Base-by-base conservation (phyloP, 2,888 invertebrate genomes). In the Megamerina dolium region DNA sequence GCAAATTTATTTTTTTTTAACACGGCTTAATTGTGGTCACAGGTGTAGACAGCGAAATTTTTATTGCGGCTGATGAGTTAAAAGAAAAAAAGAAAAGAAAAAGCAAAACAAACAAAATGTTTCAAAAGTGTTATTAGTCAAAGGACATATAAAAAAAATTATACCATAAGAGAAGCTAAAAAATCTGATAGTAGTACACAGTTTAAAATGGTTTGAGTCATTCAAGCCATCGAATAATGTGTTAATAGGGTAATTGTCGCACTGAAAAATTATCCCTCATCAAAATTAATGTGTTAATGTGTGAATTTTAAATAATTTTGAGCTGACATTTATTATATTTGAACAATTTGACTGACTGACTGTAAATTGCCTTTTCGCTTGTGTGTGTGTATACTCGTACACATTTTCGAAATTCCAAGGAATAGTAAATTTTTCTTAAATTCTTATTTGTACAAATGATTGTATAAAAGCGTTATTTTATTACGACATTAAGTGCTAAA, bases 11-110 rank as follows among this genome's bases (percentile, higher is more conserved):
- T 9, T 10, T 13, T 10, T 31, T 20, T 32, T 27, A 14, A 38
- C 21, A 20, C 34, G 43, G 27, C 38, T 38, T 66, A 63, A 64
- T 64, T 66, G 67, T 63, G 67, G 64, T 63, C 64, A 56, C 64
- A 65, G 64, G 64, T 65, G 64, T 57, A 48, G 61, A 52, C 55
- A 49, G 53, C 51, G 43, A 46, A 49, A 63, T 66, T 65, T 65
- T 65, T 65, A 65, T 65, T 57, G 62, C 56, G 46, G 46, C 46
- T 49, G n/a, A n/a, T n/a, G n/a, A n/a, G n/a, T 53, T 52, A 52
- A 52, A 38, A 37, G 18, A 18, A 29, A 35, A 29, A 27, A 36
- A 20, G 27, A 29, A n/a, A 18, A 23, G 23, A 14, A 23, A 31
- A 33, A 17, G 40, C 12, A 23, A 23, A 23, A 8, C 6, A 23